These are phyloP conservation scores for Parauchenoglanis ngamensis DNA, from an alignment of 2,797 vertebrate genomes.

Conservation along the genomic window DNA sequence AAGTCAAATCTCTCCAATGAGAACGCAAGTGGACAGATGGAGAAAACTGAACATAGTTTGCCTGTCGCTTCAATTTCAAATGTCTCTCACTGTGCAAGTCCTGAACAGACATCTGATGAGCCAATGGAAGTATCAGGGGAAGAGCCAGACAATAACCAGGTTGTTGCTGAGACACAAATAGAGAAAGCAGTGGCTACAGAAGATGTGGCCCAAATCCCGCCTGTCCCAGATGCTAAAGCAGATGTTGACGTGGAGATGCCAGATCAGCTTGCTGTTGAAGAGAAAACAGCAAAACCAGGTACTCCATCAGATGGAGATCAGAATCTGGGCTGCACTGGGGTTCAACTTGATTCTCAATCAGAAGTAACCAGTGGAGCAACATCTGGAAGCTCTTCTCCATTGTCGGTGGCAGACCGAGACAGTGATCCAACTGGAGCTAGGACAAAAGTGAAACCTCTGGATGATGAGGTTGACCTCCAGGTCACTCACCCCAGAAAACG, in stretches of 20 bases:
- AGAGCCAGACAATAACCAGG: constrained; percentile 45
- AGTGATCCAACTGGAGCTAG: constrained; percentile 79
- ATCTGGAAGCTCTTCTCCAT: constrained; percentile 76
- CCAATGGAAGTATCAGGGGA: constrained; percentile 47
- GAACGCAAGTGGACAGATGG: constrained; percentile 47
- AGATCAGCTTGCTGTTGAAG: constrained; percentile 73
- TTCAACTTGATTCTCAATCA: constrained; percentile 71
- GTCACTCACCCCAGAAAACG: constrained; percentile 93
- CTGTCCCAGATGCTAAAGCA: constrained; percentile 51
- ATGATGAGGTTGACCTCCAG: constrained; percentile 87
- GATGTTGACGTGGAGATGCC: constrained; percentile 62
- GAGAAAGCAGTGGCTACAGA: constrained; percentile 45
- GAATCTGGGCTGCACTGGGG: constrained; percentile 45
- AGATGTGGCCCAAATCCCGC: constrained; percentile 51
- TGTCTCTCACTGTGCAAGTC: constrained; percentile 47
- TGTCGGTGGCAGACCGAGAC: constrained; percentile 79
- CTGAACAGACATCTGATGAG: constrained; percentile 63
- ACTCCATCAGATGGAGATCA: constrained; percentile 58
- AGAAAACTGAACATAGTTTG: constrained; percentile 54
- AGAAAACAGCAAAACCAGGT: constrained; percentile 75
- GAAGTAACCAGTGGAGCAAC: constrained; percentile 75
- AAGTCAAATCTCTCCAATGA: constrained; percentile 59
- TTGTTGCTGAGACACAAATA: background rate
- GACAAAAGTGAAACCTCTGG: constrained; percentile 80
- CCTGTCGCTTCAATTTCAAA: constrained; percentile 10